These are phyloP conservation scores for Xanthorhoe spadicearia DNA, from an alignment of 2,888 invertebrate genomes.

Conservation along the genomic window DNA sequence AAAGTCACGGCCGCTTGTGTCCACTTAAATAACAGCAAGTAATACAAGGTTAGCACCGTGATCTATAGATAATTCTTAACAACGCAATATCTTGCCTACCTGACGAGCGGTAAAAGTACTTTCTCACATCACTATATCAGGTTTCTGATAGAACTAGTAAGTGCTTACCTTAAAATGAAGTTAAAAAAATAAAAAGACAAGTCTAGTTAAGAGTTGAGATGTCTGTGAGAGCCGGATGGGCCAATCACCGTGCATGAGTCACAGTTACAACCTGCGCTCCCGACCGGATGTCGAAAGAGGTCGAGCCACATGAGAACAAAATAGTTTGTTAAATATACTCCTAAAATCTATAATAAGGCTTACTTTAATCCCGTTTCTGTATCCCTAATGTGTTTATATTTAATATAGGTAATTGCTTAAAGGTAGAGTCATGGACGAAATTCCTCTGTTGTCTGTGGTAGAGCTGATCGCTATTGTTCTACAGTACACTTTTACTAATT, in stretches of 20 bases:
- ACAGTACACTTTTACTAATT: too few species aligned
- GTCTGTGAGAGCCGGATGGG: conserved; percentile 78
- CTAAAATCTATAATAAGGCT: not conserved
- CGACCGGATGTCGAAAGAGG: conserved; percentile 57
- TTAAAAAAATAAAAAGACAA: conserved; percentile 48
- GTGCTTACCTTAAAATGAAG: conserved; percentile 29
- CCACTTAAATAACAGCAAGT: conserved; percentile 10
- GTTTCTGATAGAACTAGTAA: conserved; percentile 26
- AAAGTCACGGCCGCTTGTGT: conserved; percentile 25
- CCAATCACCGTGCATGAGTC: conserved; percentile 79
- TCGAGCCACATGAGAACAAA: conserved; percentile 21
- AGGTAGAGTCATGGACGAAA: too few species aligned
- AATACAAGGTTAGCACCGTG: not conserved
- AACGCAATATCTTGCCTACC: conserved; percentile 5
- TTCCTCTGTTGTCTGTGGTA: too few species aligned
- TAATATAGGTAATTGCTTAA: too few species aligned
- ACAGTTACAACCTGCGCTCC: conserved; percentile 63
- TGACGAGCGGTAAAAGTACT: conserved; percentile 31
- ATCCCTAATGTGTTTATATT: too few species aligned
- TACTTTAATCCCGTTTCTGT: too few species aligned
- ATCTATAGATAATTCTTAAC: conserved; percentile 17
- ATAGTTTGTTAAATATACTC: not conserved
- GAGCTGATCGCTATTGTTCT: too few species aligned
- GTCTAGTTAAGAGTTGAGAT: conserved; percentile 69
- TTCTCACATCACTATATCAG: conserved; percentile 30